phyloP scores from a whole-genome alignment of 2,888 invertebrate species.

The Pecten maximus region DNA sequence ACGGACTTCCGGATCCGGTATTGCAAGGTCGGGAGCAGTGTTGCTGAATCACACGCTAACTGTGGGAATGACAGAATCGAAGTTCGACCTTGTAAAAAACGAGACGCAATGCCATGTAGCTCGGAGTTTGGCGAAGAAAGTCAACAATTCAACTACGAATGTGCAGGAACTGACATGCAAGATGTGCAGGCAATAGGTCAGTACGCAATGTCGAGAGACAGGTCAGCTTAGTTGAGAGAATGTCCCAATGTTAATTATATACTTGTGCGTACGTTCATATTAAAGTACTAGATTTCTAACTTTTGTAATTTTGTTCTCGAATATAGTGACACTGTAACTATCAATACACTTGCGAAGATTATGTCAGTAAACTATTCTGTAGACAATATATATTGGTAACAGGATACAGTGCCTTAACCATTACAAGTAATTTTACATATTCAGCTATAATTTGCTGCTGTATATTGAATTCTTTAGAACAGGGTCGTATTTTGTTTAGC shows the following conservation, averaged over 20 bases:
- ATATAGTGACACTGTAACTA: too few relatives aligned
- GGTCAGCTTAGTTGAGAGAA: too few relatives aligned
- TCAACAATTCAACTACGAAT: slow-evolving; percentile 53
- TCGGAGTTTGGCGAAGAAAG: slow-evolving; percentile 46
- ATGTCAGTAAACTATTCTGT: too few relatives aligned
- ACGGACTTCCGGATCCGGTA: slow-evolving; percentile 67
- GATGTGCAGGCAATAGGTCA: slow-evolving; percentile 60
- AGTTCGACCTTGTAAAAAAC: slow-evolving; percentile 51
- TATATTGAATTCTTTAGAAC: neutral
- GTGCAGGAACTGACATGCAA: slow-evolving; percentile 63
- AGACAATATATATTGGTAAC: too few relatives aligned
- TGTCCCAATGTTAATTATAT: too few relatives aligned
- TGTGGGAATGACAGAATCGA: slow-evolving; percentile 57
- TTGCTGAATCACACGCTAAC: slow-evolving; percentile 37
- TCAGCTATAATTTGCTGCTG: too few relatives aligned
- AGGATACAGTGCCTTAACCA: too few relatives aligned
- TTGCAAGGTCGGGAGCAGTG: slow-evolving; percentile 56
- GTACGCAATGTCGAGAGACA: neutral
- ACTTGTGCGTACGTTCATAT: too few relatives aligned
- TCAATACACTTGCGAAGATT: too few relatives aligned
- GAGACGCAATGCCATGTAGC: slow-evolving; percentile 48
- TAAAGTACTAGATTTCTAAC: too few relatives aligned
- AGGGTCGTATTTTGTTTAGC: neutral
- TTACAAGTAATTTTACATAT: too few relatives aligned
- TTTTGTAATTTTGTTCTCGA: too few relatives aligned